A percentile compares a stretch with the other conserved stretches of the same genome.
phyloP scores from a whole-genome alignment of 2,888 invertebrate species.

The Anoplius nigerrimus region DNA sequence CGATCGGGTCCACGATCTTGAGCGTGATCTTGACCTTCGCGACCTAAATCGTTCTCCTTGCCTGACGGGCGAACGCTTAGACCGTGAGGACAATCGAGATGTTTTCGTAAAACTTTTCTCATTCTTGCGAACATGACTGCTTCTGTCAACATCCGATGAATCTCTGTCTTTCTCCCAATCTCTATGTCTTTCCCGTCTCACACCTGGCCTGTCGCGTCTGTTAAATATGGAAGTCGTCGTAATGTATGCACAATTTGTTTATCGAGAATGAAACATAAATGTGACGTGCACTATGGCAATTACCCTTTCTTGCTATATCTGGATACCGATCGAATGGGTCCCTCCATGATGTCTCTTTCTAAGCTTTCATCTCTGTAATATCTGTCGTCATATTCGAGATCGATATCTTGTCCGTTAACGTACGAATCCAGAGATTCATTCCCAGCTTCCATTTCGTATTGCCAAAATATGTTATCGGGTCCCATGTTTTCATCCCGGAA shows the following conservation, averaged over 20 bases:
- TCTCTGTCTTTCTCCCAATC: conserved; percentile 62
- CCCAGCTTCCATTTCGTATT: conserved; percentile 56
- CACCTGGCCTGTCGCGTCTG: conserved; percentile 42
- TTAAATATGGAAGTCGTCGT: background rate
- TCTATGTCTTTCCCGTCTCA: conserved; percentile 54
- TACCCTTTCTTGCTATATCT: conserved; percentile 40
- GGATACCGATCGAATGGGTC: conserved; percentile 42
- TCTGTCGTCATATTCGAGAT: conserved; percentile 61
- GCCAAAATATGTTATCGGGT: conserved; percentile 46
- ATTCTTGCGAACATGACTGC: conserved; percentile 43
- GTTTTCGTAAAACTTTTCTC: conserved; percentile 43
- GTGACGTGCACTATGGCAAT: background rate
- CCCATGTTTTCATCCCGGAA: conserved; percentile 40
- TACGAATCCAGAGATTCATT: conserved; percentile 59
- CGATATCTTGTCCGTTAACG: conserved; percentile 50
- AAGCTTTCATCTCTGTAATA: conserved; percentile 62
- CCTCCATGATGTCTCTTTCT: conserved; percentile 63
- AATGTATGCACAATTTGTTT: background rate
- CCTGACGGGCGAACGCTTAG: conserved; percentile 57
- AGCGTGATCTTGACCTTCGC: conserved; percentile 70
- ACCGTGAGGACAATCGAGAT: conserved; percentile 44
- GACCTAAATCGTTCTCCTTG: conserved; percentile 60
- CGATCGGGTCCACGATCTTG: conserved; percentile 52
- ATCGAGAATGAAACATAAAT: background rate
- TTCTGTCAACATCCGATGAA: conserved; percentile 59